phyloP scores from a whole-genome alignment of 2,888 invertebrate species.

The Limnephilus lunatus region DNA sequence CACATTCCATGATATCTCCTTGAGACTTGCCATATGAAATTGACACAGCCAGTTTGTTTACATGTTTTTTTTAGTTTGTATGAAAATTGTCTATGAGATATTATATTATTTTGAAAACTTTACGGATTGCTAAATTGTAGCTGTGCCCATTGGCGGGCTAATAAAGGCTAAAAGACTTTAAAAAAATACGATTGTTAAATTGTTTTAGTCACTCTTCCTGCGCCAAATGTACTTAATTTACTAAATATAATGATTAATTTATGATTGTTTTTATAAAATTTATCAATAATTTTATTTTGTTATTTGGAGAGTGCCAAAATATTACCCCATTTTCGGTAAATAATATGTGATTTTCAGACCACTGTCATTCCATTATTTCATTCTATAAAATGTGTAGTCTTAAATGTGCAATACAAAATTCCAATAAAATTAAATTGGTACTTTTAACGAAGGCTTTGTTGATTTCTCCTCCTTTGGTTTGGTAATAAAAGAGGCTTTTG shows the following conservation, averaged over 20 bases:
- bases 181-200: not conserved
- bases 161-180: not conserved
- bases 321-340: not conserved
- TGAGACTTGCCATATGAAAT: not conserved
- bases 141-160: not conserved
- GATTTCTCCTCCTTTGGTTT: not conserved
- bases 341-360: slow-evolving; percentile 21
- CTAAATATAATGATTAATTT: not conserved
- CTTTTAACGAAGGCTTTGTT: slow-evolving; percentile 7
- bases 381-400: not conserved
- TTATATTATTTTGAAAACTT: not conserved
- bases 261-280: not conserved
- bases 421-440: slow-evolving; percentile 22
- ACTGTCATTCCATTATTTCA: not conserved
- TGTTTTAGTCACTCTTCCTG: not conserved
- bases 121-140: too few relatives aligned
- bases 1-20: not conserved
- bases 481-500: too few relatives aligned
- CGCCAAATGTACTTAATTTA: not conserved
- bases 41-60: not conserved
- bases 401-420: slow-evolving; percentile 13
- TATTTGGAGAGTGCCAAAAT: slow-evolving; percentile 19
- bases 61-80: not conserved
- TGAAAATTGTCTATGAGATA: not conserved
- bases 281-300: not conserved